A percentile compares a stretch with the other conserved stretches of the same genome.
phyloP scores from a whole-genome alignment of 1,140 invertebrate genomes.

The Camponotus floridanus region DNA sequence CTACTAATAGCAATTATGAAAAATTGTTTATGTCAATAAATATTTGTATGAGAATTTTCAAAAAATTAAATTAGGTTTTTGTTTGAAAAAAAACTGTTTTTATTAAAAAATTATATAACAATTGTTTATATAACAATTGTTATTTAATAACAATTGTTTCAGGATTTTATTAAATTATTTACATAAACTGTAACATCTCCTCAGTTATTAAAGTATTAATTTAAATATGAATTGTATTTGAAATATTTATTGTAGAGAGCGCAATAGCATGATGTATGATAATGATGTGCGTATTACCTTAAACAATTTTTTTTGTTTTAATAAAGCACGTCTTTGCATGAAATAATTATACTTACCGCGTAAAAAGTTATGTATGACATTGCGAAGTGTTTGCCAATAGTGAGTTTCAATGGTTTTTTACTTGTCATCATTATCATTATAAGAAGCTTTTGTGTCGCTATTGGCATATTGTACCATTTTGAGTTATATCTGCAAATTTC shows the following conservation, averaged over 20 bases:
- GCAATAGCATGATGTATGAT: slow-evolving; percentile 38
- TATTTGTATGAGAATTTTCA: no score
- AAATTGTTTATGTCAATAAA: no score
- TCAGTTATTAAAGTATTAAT: background rate
- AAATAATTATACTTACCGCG: slow-evolving; percentile 29
- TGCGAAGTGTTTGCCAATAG: background rate
- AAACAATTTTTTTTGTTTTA: slow-evolving; percentile 24
- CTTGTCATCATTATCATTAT: slow-evolving; percentile 32
- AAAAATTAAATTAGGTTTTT: no score
- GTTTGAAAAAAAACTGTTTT: no score
- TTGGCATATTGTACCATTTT: slow-evolving; percentile 33
- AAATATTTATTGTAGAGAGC: background rate
- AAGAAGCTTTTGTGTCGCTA: slow-evolving; percentile 18
- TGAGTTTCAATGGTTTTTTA: background rate
- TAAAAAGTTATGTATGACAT: slow-evolving; percentile 34
- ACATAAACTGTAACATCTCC: no score
- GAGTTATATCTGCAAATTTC: slow-evolving; percentile 32
- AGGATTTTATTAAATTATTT: no score
- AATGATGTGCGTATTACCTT: slow-evolving; percentile 69
- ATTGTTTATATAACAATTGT: no score
- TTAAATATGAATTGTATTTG: background rate
- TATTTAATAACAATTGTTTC: no score
- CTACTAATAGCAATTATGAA: no score
- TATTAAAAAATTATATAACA: no score
- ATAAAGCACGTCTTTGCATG: background rate